Conservation (phyloP, 2,797 vertebrate species). For the Onychomys leucogaster region DNA sequence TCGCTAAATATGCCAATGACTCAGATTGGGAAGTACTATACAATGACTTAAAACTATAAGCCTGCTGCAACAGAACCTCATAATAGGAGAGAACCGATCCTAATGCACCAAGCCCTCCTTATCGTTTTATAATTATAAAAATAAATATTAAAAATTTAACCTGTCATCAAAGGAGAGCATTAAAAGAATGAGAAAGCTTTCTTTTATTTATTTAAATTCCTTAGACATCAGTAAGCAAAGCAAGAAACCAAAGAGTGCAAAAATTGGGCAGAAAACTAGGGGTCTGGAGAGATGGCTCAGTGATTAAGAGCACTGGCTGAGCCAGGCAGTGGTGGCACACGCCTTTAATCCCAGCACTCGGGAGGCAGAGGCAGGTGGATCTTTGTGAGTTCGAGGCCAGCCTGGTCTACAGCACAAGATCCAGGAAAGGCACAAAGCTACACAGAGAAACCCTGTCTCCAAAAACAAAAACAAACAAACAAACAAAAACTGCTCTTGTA, state of each 20-base stretch:
- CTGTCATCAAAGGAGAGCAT: not conserved
- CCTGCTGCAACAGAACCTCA: not conserved
- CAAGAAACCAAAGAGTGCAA: not conserved
- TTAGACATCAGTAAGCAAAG: not conserved
- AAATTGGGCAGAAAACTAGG: not conserved
- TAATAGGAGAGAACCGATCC: not conserved
- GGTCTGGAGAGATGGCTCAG: not conserved
- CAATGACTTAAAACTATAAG: not conserved
- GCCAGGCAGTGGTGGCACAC: too few species aligned
- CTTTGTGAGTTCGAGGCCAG: too few species aligned
- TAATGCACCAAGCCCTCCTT: not conserved
- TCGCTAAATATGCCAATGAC: not conserved
- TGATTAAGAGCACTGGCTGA: not conserved
- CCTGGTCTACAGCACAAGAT: too few species aligned
- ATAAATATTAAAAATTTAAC: not conserved
- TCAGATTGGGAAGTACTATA: not conserved
- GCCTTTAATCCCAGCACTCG: too few species aligned
- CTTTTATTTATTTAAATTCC: too few species aligned
- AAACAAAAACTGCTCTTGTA: not conserved
- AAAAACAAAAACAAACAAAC: too few species aligned
- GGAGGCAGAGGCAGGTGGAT: too few species aligned
- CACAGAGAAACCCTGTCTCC: too few species aligned
- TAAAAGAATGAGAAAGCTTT: constrained; percentile 23
- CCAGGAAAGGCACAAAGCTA: too few species aligned
- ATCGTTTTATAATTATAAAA: not conserved